A percentile compares a stretch with the other conserved stretches of the same genome.
Conservation (phyloP, 2,888 invertebrate species). For the Prionchulus punctatus region DNA sequence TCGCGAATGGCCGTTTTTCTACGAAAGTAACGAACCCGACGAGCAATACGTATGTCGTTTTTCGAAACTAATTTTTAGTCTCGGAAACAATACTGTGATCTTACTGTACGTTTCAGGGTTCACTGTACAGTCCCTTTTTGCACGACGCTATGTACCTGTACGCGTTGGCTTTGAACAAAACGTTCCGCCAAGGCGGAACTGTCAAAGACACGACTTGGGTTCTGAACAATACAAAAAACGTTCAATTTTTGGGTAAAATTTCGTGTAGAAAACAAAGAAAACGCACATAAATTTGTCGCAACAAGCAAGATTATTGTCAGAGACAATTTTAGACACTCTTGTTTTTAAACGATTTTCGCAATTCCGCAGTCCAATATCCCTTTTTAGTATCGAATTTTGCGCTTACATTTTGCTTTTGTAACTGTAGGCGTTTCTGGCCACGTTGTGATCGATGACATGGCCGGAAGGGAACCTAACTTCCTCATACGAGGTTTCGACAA, state of each 20-base stretch:
- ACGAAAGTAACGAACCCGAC: background rate
- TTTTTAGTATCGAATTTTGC: background rate
- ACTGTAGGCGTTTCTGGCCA: conserved; percentile 8
- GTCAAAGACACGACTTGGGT: background rate
- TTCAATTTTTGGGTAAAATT: conserved; percentile 1
- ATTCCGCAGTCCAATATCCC: background rate
- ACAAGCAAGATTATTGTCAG: too few species aligned
- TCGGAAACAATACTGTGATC: background rate
- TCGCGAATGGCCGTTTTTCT: conserved; percentile 6
- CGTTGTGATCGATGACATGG: conserved; percentile 9
- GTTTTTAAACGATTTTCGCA: too few species aligned
- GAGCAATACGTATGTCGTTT: conserved; percentile 6
- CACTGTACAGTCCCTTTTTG: conserved; percentile 8
- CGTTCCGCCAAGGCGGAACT: conserved; percentile 6
- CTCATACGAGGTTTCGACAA: conserved; percentile 7
- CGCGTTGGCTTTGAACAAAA: conserved; percentile 11
- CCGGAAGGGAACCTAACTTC: conserved; percentile 8
- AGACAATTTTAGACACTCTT: too few species aligned
- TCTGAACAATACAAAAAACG: conserved; percentile 1
- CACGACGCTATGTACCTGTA: conserved; percentile 10
- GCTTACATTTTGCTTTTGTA: background rate
- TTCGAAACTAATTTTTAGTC: background rate
- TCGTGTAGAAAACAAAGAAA: too few species aligned
- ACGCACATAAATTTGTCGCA: too few species aligned
- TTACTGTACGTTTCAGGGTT: conserved; percentile 2